Evolutionary conservation across 2,113 vertebrate genomes (phyloP), one percentile per base, ranked within the genome.

Genomic region (Ciconia boyciana): DNA sequence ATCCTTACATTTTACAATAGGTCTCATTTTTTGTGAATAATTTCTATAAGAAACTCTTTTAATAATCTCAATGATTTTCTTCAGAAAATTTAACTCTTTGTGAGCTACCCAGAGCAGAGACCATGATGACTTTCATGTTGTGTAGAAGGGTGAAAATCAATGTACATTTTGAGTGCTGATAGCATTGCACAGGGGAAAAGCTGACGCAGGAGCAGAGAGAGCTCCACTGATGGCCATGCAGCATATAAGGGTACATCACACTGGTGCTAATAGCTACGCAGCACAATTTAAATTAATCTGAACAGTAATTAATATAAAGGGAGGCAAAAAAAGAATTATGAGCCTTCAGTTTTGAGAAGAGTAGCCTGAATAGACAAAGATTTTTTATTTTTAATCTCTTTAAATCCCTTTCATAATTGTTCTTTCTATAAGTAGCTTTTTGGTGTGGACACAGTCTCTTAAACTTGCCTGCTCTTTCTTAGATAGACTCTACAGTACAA

Each of bases 1-100:
- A 97, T 98, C 92, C 83, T 96, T 96, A 97, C 92, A 97, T 97
- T 98, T 98, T 97, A 97, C 92, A 97, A 89, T 97, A 94, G 80
- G 48, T 89, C 94, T 97, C 91, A 87, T 65, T 97, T 98, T 95
- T 96, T 94, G 34, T 70, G 83, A 96, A 97, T 95, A 94, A 94
- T 94, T 96, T 96, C 81, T 96, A 48, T 94, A 97, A 93, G 91
- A 94, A 93, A 96, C 52, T 60, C 12, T 36, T 93, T 89, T 46
- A 96, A 91, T 82, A 93, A 75, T 92, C 32, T 95, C 17, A 46
- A 1, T 87, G 39, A 60, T 92, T 94, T 95, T 79, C 79, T 79
- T 76, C 84, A 43, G 58, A 90, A 97, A 96, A 64, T 69, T 96
- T 98, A 97, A 98, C 95, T 87, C 81, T 87, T 97, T 54, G n/a